Conservation (phyloP, 2,113 vertebrate species). For the Hypomesus transpacificus region DNA sequence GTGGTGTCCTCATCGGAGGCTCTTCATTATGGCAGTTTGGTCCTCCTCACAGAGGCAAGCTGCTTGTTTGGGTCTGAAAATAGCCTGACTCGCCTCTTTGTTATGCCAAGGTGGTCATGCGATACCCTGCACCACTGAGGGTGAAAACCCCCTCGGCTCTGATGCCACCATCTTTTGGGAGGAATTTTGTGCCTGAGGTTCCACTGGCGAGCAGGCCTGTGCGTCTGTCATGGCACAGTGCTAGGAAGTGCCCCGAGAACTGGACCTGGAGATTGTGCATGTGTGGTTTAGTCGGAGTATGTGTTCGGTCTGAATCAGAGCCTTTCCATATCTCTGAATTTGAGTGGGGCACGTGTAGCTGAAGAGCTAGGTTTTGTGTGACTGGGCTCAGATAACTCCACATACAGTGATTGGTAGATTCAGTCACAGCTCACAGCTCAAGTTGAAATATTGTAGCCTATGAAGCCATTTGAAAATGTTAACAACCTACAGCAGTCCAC, state of each 20-base stretch:
- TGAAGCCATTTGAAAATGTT: not conserved
- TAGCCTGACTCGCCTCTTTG: conserved; percentile 32
- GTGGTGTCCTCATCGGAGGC: conserved; percentile 9
- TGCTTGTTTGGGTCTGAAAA: conserved; percentile 47
- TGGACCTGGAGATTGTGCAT: not conserved
- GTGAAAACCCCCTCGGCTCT: conserved; percentile 20
- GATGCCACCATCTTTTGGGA: conserved; percentile 19
- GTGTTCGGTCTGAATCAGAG: too few relatives aligned
- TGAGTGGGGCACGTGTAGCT: too few relatives aligned
- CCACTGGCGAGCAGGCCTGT: not conserved
- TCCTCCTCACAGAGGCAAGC: conserved; percentile 33
- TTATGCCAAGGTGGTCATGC: conserved; percentile 50
- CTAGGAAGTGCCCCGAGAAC: too few relatives aligned
- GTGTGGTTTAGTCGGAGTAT: too few relatives aligned
- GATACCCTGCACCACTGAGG: conserved; percentile 32
- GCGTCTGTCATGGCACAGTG: not conserved
- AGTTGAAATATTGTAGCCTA: not conserved
- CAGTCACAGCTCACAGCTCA: not conserved
- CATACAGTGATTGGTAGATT: not conserved
- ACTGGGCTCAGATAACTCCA: not conserved
- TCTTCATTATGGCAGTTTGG: conserved; percentile 20
- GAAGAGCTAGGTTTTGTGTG: too few relatives aligned
- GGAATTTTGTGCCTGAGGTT: conserved; percentile 15
- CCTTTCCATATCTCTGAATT: too few relatives aligned
- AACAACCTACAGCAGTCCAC: not conserved